Conservation (phyloP, 2,797 vertebrate genomes). For the Acanthopagrus latus region DNA sequence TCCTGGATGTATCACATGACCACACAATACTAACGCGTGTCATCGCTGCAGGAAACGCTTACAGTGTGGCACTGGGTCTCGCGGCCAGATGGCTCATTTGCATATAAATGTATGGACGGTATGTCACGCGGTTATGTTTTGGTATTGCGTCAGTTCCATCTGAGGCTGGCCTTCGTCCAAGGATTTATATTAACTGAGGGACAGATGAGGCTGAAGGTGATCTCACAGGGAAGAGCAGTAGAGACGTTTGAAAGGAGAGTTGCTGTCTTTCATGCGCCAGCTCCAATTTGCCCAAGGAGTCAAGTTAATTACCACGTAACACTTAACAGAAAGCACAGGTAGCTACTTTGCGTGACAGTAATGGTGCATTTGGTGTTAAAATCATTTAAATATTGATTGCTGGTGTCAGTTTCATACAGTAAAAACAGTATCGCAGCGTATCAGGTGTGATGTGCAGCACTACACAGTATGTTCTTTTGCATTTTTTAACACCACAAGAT, state of each 20-base stretch:
- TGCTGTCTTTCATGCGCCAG: no score
- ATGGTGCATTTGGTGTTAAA: neutral
- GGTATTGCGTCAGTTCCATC: neutral
- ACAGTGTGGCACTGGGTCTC: neutral
- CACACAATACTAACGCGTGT: neutral
- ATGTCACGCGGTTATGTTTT: neutral
- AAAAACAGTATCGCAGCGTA: neutral
- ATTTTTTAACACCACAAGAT: conserved; percentile 46
- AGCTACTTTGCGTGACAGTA: neutral
- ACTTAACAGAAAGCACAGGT: no score
- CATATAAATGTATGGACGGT: neutral
- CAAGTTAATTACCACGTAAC: no score
- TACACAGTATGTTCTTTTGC: no score
- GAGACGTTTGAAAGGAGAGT: neutral
- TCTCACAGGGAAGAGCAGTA: neutral
- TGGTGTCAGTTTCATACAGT: neutral
- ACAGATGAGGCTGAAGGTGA: neutral
- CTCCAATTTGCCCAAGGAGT: no score
- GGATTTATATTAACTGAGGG: neutral
- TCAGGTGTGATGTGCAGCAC: neutral
- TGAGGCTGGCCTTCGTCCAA: neutral
- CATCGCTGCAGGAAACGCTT: neutral
- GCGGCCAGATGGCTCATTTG: neutral
- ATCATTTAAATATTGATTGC: neutral
- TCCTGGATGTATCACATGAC: neutral